Conservation (phyloP, 2,888 invertebrate genomes). For the Caenorhabditis japonica region DNA sequence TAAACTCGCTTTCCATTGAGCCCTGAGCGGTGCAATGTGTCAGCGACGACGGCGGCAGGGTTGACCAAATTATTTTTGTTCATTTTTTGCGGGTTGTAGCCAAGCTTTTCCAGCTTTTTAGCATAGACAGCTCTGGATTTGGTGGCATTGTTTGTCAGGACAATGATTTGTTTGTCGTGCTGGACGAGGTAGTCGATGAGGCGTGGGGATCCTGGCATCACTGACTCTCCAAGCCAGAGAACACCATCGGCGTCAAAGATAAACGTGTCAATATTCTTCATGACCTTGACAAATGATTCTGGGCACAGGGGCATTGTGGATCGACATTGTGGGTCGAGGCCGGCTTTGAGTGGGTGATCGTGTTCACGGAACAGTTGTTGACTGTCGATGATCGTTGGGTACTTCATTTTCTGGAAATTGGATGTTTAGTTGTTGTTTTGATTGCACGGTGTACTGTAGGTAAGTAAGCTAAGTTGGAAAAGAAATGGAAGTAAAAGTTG, state of each 20-base stretch:
- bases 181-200: slow-evolving; percentile 67
- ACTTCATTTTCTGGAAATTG: slow-evolving; percentile 49
- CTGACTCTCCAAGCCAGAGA: slow-evolving; percentile 73
- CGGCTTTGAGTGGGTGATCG: slow-evolving; percentile 36
- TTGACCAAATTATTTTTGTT: slow-evolving; percentile 72
- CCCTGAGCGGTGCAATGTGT: slow-evolving; percentile 65
- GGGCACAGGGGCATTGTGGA: slow-evolving; percentile 46
- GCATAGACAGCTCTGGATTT: slow-evolving; percentile 85
- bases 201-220: slow-evolving; percentile 70
- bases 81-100: slow-evolving; percentile 80
- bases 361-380: slow-evolving; percentile 42
- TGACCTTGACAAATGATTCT: slow-evolving; percentile 54
- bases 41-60: slow-evolving; percentile 75
- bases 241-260: slow-evolving; percentile 77
- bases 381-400: slow-evolving; percentile 31
- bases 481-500: slow-evolving; percentile 15
- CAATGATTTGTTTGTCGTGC: slow-evolving; percentile 79
- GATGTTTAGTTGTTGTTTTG: neutral
- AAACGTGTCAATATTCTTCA: slow-evolving; percentile 73
- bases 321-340: slow-evolving; percentile 34
- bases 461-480: neutral
- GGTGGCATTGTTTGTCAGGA: slow-evolving; percentile 91
- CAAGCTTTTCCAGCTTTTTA: slow-evolving; percentile 84
- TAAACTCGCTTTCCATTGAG: slow-evolving; percentile 79
- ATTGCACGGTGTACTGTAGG: neutral